Conservation (phyloP, 2,888 invertebrate genomes). For the Junonia oenone region DNA sequence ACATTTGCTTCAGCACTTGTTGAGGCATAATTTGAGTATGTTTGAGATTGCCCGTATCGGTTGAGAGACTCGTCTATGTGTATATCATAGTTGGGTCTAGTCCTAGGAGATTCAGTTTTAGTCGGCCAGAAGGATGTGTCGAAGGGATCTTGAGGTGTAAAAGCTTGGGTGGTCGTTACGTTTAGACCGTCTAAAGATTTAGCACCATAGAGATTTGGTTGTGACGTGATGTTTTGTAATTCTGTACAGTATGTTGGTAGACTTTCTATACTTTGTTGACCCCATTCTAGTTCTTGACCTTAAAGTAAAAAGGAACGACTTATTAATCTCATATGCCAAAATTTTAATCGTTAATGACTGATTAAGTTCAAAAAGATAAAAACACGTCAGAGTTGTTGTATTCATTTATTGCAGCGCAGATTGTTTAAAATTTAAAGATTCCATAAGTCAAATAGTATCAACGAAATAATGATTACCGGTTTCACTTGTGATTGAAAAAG, state of each 20-base stretch:
- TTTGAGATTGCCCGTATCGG: conserved; percentile 50
- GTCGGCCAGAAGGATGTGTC: conserved; percentile 59
- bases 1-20: conserved; percentile 35
- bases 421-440: no score
- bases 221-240: conserved; percentile 32
- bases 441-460: no score
- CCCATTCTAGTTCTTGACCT: conserved; percentile 58
- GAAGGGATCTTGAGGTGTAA: conserved; percentile 51
- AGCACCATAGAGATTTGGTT: conserved; percentile 55
- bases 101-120: conserved; percentile 43
- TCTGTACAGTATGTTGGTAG: conserved; percentile 49
- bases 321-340: background rate
- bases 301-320: conserved; percentile 29
- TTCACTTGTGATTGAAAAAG: no score
- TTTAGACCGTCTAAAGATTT: conserved; percentile 64
- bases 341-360: background rate
- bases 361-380: no score
- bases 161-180: conserved; percentile 24
- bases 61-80: conserved; percentile 35
- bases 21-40: conserved; percentile 37
- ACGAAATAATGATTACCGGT: background rate
- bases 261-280: conserved; percentile 62
- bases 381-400: no score
- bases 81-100: conserved; percentile 36
- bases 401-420: no score